Base-by-base conservation (phyloP, 2,113 vertebrate species). In the Mustela lutreola region DNA sequence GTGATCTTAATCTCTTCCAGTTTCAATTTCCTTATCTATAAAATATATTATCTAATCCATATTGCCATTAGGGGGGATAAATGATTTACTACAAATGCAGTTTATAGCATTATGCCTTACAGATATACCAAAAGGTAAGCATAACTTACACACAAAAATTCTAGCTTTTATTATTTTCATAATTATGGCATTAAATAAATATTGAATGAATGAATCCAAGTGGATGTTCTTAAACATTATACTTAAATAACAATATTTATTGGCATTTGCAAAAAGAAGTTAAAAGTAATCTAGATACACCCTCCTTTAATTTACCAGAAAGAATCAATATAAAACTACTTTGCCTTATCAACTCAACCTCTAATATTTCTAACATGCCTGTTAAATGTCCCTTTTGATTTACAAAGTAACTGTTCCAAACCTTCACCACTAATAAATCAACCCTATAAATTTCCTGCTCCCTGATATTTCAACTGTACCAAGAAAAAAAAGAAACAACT, bases 11-110 rank as follows among this genome's bases (percentile, higher is more conserved):
- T 76, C 36, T 63, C 91, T 70, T 71, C 82, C 70, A 71, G 24
- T 89, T 95, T 92, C 48, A 75, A 70, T 50, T 63, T 92, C 67
- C 60, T 94, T 86, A 95, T 76, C 71, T 92, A 36, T 56, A 92
- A 93, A 86, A 92, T 94, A 88, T 48, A 94, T 76, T 56, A 92
- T 19, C 31, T 89, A 93, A 58, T 18, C 24, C 28, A 58, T 18
- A 56, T 26, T 15, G 12, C 33, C 70, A 53, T 65, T 83, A 58
- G 11, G 6, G 71, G 28, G 28, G 14, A 36, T 42, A 84, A 87
- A 79, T 56, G 26, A 95, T 11, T 97, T 87, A 97, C 65, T 73
- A 80, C 19, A 78, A 45, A 96, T 79, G 79, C 91, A 79, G 21
- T 39, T 53, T 28, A 12, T 12, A 71, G 31, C n/a, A 82, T 42